These are phyloP conservation scores for Seladonia tumulorum DNA, from an alignment of 2,888 invertebrate species.

Conservation along the genomic window DNA sequence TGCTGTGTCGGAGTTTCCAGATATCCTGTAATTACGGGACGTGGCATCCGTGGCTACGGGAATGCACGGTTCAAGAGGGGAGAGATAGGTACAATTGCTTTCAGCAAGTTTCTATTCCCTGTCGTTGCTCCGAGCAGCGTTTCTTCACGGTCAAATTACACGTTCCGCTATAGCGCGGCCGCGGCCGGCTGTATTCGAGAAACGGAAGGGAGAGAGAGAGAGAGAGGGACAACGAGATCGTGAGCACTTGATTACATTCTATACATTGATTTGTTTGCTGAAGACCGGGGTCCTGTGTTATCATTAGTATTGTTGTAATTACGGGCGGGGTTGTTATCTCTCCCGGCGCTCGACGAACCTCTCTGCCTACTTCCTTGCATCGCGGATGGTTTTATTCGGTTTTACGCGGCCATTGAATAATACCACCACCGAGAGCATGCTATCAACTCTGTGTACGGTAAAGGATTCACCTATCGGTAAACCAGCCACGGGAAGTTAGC, in stretches of 20 bases:
- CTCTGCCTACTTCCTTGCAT: background rate
- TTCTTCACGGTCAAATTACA: conserved; percentile 49
- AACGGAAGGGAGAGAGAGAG: background rate
- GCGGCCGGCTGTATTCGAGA: background rate
- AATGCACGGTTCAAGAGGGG: conserved; percentile 10
- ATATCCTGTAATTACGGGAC: conserved; percentile 59
- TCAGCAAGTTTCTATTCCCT: conserved; percentile 50
- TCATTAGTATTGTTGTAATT: conserved; percentile 41
- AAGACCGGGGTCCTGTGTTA: conserved; percentile 22
- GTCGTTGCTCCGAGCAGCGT: conserved; percentile 48
- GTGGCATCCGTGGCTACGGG: conserved; percentile 10
- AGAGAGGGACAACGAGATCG: conserved; percentile 19
- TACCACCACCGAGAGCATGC: background rate
- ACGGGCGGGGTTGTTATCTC: background rate
- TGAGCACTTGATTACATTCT: conserved; percentile 45
- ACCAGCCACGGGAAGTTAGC: too few relatives aligned
- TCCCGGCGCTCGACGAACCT: background rate
- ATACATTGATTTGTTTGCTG: conserved; percentile 48
- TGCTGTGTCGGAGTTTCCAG: conserved; percentile 50
- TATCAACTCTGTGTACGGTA: background rate
- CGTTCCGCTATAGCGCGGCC: conserved; percentile 28
- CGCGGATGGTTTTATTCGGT: background rate
- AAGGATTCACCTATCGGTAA: background rate
- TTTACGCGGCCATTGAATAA: background rate
- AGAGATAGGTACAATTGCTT: conserved; percentile 58